Evolutionary conservation across 2,888 invertebrate genomes (phyloP), one percentile per base, ranked within the genome.

Genomic region (Tolmerus cingulatus): DNA sequence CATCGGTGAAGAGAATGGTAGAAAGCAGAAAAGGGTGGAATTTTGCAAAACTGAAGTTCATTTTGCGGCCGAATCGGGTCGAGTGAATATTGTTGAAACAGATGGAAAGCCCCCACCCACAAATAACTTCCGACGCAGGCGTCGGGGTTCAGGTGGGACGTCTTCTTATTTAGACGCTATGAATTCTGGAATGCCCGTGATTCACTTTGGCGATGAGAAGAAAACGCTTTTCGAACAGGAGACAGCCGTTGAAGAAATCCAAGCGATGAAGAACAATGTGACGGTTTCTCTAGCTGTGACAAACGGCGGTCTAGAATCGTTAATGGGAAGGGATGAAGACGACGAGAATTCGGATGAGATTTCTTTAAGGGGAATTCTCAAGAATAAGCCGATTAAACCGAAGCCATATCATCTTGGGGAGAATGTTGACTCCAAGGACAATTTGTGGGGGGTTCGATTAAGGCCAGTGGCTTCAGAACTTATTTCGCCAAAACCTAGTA

Each of bases 31-130:
- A 92, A 91, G 92, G 8, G 97, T 97, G 0, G 97, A 96, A 90
- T 97, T 97, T 92, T 96, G 97, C 91, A 97, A 97, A 93, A 97
- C 97, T 0, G 97, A 97, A 93, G 95, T 97, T 37, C 97, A 97
- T 92, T 97, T 97, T 91, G 96, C 97, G 0, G 96, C 96, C 19
- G 97, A 97, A 91, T 96, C 97, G 1, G 97, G 97, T 0, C 95
- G 95, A 90, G 96, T 97, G 0, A 97, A 97, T 91, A 97, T 97
- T 87, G 97, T 97, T 46, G 97, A 97, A 91, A 97, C 97, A 0
- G 97, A 97, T 92, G 96, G 96, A 89, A 97, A 97, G 91, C 97
- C 97, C 76, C 97, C 97, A 12, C 96, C 97, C 5, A 96, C 96
- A 0, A 96, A 96, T 91, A 96, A 96, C 91, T 97, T 96, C 91